Percentiles rank a stretch among this genome's conserved stretches.
Evolutionary conservation across 1,140 invertebrate genomes (phyloP).

Genomic region (Panagrolaimus sp.): DNA sequence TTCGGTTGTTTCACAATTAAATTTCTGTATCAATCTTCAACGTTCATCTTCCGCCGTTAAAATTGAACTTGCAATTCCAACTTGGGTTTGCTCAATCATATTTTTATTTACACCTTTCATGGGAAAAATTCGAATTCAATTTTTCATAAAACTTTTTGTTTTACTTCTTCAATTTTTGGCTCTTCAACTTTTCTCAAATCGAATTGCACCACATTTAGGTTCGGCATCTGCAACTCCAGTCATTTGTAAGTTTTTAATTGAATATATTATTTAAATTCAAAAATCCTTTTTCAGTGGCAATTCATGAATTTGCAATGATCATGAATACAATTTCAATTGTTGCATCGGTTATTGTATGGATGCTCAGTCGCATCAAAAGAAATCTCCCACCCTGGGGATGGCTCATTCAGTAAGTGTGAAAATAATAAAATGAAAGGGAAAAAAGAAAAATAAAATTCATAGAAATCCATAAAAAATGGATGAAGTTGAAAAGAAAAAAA

Average conservation of each 20-base stretch:
- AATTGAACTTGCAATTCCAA: conserved; percentile 50
- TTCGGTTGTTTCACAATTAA: conserved; percentile 47
- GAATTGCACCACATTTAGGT: conserved; percentile 55
- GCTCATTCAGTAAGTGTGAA: conserved; percentile 39
- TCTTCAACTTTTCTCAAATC: conserved; percentile 52
- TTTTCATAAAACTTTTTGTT: conserved; percentile 52
- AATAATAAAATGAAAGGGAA: conserved; percentile 45
- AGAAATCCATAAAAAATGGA: conserved; percentile 35
- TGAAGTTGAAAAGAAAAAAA: conserved; percentile 23
- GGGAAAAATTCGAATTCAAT: conserved; percentile 46
- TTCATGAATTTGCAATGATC: conserved; percentile 53
- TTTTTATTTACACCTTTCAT: conserved; percentile 56
- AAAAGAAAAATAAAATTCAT: too few species aligned
- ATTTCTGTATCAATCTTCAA: conserved; percentile 58
- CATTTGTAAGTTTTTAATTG: conserved; percentile 46
- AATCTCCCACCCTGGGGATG: conserved; percentile 53
- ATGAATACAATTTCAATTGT: conserved; percentile 52
- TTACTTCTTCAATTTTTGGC: conserved; percentile 51
- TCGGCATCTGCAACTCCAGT: conserved; percentile 51
- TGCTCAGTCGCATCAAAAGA: conserved; percentile 39
- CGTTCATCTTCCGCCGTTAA: conserved; percentile 47
- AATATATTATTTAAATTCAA: conserved; percentile 21
- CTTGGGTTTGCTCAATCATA: conserved; percentile 46
- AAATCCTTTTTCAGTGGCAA: conserved; percentile 38
- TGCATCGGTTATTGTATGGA: conserved; percentile 36